Base-by-base conservation (phyloP, 1,140 invertebrate genomes). In the Frieseomelitta varia region DNA sequence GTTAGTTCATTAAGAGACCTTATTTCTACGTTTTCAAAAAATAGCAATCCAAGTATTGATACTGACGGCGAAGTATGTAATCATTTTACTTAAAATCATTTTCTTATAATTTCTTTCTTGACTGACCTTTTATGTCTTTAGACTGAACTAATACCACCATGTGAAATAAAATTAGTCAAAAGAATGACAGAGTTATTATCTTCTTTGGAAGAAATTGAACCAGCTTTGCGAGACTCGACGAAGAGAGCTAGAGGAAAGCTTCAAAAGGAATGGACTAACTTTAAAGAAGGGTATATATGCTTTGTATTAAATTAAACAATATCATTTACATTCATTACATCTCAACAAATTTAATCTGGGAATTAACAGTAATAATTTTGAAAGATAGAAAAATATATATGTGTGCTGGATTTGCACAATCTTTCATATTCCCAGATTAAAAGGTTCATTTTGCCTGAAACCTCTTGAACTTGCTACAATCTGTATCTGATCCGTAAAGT, bases 211-310 rank as follows among this genome's bases (percentile, higher is more conserved):
- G 71, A 87, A 34, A 87, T 90, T 10, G 93, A 94, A 68, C 65
- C 83, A 2, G 47, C 56, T 55, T 85, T 94, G 21, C 92, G 89
- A n/a, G 91, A 92, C 51, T 87, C 92, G 0, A 90, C 81, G 51
- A 92, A 80, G 65, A 93, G 86, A 79, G 91, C 93, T 1, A 91
- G 87, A 83, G 85, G 79, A 21, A 94, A 94, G 47, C 84, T 94
- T 8, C 90, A 92, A 34, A 91, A 89, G 30, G 94, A 94, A 86
- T 92, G 91, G 88, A 86, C 75, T 8, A 91, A 92, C 79, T 93
- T 91, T 81, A 85, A 91, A 76, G 90, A 93, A 73, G 92, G 93
- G 94, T 94, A 93, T 82, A 87, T 85, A 68, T 27, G 63, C 61
- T 77, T 84, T 55, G 11, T 39, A 71, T 71, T 39, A 55, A 71